phyloP scores from a whole-genome alignment of 2,113 vertebrate genomes.

The Sula dactylatra region DNA sequence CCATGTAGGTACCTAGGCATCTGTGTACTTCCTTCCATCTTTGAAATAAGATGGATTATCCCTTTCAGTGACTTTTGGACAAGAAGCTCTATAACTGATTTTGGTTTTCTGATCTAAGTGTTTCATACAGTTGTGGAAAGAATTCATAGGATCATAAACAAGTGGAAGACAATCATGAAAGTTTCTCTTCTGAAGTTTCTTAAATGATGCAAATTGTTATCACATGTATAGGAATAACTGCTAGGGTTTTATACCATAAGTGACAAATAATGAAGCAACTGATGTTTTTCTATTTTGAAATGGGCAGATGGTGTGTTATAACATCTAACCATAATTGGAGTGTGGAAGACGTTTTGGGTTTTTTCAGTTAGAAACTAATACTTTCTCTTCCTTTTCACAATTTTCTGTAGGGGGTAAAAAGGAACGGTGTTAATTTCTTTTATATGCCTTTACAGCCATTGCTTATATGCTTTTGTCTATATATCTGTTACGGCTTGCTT shows the following conservation, averaged over 20 bases:
- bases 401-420: background rate
- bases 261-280: conserved; percentile 25
- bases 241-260: background rate
- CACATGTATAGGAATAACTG: background rate
- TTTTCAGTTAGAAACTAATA: background rate
- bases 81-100: background rate
- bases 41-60: background rate
- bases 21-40: background rate
- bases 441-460: background rate
- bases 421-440: background rate
- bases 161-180: background rate
- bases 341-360: background rate
- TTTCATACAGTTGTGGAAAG: background rate
- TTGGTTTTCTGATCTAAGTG: background rate
- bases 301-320: conserved; percentile 2
- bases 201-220: background rate
- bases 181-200: background rate
- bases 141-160: background rate
- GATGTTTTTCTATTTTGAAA: conserved; percentile 8
- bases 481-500: background rate
- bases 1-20: background rate
- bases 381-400: background rate
- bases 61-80: background rate
- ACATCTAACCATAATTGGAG: background rate
- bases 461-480: background rate